Percentiles rank a stretch among this genome's conserved stretches.
These are phyloP conservation scores for Apostichopus japonicus DNA, from an alignment of 35 echinoderm and acorn worm species.

Conservation along the genomic window DNA sequence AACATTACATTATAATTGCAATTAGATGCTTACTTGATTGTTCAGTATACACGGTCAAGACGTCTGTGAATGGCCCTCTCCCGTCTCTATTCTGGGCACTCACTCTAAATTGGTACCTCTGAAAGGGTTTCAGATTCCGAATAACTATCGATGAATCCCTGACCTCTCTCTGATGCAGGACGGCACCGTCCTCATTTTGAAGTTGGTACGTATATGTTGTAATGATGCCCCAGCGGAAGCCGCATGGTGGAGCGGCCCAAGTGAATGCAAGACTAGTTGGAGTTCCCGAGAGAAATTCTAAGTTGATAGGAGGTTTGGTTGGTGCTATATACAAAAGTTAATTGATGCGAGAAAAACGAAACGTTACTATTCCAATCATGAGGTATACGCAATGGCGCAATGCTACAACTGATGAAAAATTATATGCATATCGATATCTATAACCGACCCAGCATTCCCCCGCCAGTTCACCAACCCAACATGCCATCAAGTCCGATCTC, in stretches of 20 bases:
- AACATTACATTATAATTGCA: no score
- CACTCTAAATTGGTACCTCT: constrained; percentile 57
- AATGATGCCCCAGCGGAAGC: not conserved
- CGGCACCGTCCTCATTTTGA: not conserved
- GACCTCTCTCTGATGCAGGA: not conserved
- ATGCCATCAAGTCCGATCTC: no score
- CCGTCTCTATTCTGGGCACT: constrained; percentile 37
- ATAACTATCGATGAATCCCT: not conserved
- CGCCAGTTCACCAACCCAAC: not conserved
- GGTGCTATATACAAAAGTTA: not conserved
- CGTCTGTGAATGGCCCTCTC: not conserved
- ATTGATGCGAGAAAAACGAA: no score
- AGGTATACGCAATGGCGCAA: no score
- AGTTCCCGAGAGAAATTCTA: not conserved
- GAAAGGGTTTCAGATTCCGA: constrained; percentile 21
- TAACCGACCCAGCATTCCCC: not conserved
- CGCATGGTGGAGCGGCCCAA: constrained; percentile 31
- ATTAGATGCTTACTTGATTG: constrained; percentile 45
- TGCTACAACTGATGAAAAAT: no score
- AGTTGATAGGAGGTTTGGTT: not conserved
- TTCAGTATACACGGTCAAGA: not conserved
- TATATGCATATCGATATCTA: no score
- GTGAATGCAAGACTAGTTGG: constrained; percentile 8
- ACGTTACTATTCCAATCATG: no score
- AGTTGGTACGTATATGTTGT: constrained; percentile 10